Evolutionary conservation across 2,797 vertebrate species (phyloP).

Genomic region (Tiaroga cobitis): DNA sequence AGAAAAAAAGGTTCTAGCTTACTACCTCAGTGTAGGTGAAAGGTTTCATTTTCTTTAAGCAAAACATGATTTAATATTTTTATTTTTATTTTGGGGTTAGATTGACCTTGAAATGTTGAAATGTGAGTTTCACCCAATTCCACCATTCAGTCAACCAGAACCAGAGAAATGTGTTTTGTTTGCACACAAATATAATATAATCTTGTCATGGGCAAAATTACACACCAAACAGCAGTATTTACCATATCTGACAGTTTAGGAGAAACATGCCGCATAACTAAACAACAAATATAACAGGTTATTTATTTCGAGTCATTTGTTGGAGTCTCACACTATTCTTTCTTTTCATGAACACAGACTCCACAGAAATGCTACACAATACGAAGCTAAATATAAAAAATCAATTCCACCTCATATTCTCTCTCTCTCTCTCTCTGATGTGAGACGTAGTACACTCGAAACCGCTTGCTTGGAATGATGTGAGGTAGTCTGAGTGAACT

Average conservation of each 20-base stretch:
- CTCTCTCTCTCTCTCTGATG: slow-evolving; percentile 35
- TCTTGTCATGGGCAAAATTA: background rate
- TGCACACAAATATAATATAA: slow-evolving; percentile 19
- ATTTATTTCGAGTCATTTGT: slow-evolving; percentile 11
- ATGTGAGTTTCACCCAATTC: background rate
- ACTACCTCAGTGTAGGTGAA: background rate
- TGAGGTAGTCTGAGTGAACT: slow-evolving; percentile 21
- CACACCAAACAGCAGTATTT: background rate
- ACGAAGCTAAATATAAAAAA: slow-evolving; percentile 53
- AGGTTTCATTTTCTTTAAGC: background rate
- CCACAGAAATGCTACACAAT: slow-evolving; percentile 33
- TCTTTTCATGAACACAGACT: slow-evolving; percentile 17
- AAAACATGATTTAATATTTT: background rate
- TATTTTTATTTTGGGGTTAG: background rate
- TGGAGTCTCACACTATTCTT: slow-evolving; percentile 2
- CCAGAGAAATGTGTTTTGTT: slow-evolving; percentile 7
- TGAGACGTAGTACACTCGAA: slow-evolving; percentile 4
- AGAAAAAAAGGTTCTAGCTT: background rate
- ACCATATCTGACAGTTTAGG: background rate
- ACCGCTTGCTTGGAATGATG: slow-evolving; percentile 34
- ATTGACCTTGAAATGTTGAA: background rate
- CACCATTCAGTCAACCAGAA: background rate
- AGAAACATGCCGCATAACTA: background rate
- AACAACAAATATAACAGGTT: slow-evolving; percentile 19
- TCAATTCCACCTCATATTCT: slow-evolving; percentile 48